Evolutionary conservation across 2,888 invertebrate genomes (phyloP), one percentile per base, ranked within the genome.

Genomic region (Taenaris catops): DNA sequence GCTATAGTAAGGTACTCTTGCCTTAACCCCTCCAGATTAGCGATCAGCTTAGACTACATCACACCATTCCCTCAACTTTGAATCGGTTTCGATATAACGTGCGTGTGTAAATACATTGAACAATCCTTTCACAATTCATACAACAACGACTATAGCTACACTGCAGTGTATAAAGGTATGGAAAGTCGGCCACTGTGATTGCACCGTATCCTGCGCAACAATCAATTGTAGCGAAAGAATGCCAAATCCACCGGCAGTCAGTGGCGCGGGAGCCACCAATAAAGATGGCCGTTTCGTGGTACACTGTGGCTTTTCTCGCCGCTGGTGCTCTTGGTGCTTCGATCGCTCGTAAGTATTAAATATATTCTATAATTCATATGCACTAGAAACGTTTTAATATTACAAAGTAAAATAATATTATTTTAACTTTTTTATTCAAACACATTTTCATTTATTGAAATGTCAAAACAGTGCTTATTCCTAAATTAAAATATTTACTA

Each of bases 271-370:
- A 63, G 68, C 63, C 71, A 67, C 71, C 52, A 61, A 48, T 49
- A 52, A 61, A 47, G 65, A 86, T 86, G 86, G 83, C 70, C 37
- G 86, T 70, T 48, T 68, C 73, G 59, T 75, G 66, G 74, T 66
- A 67, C 54, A 71, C 73, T 4, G 67, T 80, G 51, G 56, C 69
- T 11, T 63, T 70, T 46, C 69, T 86, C 18, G 74, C 72, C 34
- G 73, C 74, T 31, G 73, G 78, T 18, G 80, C 69, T 18, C 69
- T 86, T 38, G 84, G 86, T 33, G 86, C 84, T 36, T 71, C 81
- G 6, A 75, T 86, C 44, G 62, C 72, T 56, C 76, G 84, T 84
- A 55, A 84, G 84, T 84, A n/a, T n/a, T n/a, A n/a, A n/a, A n/a
- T n/a, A n/a, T n/a, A n/a, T n/a, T n/a, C n/a, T n/a, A n/a, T n/a